Evolutionary conservation across 1,140 invertebrate species (phyloP).

Genomic region (Papilio polytes): DNA sequence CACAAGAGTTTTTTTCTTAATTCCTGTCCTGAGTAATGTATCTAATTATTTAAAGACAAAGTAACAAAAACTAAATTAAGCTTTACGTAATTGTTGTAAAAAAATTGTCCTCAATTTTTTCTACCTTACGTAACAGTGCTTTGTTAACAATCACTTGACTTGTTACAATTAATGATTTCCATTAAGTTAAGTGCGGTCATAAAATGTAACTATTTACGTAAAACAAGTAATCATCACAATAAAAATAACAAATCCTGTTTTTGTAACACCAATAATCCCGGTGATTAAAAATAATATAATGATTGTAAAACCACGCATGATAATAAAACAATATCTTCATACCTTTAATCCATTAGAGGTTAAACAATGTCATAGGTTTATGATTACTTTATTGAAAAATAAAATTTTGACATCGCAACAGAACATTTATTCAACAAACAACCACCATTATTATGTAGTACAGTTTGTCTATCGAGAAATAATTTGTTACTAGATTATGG

Average conservation of each 20-base stretch:
- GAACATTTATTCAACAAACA: background rate
- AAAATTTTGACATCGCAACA: background rate
- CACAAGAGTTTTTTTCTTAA: background rate
- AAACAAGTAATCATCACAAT: background rate
- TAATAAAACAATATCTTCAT: background rate
- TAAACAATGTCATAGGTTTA: constrained; percentile 4
- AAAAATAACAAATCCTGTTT: background rate
- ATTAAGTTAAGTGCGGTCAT: background rate
- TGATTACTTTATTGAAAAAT: background rate
- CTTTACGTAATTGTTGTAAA: constrained; percentile 12
- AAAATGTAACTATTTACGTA: background rate
- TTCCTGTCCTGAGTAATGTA: background rate
- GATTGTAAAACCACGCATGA: background rate
- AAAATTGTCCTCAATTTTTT: background rate
- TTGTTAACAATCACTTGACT: background rate
- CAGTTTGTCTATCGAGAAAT: background rate
- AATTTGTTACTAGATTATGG: too few relatives aligned
- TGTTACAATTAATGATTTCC: background rate
- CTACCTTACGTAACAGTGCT: background rate
- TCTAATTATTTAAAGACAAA: background rate
- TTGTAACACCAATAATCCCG: background rate
- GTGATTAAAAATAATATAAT: background rate
- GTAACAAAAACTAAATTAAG: background rate
- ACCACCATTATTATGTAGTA: background rate
- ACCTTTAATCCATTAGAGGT: background rate